Evolutionary conservation across 2,888 invertebrate genomes (phyloP).

Genomic region (Gari tellinella): DNA sequence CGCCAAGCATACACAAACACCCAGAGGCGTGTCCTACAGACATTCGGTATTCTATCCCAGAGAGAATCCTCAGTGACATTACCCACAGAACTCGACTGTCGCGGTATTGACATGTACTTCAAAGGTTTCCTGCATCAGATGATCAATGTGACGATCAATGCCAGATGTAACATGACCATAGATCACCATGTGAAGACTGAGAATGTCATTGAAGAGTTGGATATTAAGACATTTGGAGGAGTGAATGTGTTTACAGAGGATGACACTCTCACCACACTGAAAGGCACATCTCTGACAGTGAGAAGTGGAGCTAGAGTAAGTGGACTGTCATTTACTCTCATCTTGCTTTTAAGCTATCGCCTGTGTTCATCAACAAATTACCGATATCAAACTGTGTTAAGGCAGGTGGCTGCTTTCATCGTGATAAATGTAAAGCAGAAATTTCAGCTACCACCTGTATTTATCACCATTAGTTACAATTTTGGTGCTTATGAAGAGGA

Average conservation of each 20-base stretch:
- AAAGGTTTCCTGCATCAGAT: conserved; percentile 66
- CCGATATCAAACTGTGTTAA: too few species aligned
- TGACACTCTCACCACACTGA: conserved; percentile 64
- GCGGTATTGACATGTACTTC: conserved; percentile 68
- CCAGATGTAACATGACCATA: conserved; percentile 65
- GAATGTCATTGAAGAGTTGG: conserved; percentile 66
- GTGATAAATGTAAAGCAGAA: too few species aligned
- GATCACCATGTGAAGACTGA: conserved; percentile 60
- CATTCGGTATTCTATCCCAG: conserved; percentile 65
- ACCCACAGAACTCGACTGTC: conserved; percentile 68
- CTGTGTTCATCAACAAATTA: too few species aligned
- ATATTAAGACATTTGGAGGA: conserved; percentile 73
- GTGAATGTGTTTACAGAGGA: conserved; percentile 67
- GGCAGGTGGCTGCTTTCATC: too few species aligned
- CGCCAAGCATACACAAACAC: conserved; percentile 60
- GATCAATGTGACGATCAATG: conserved; percentile 70
- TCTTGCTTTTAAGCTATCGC: too few species aligned
- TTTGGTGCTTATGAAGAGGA: too few species aligned
- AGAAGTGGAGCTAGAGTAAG: conserved; percentile 74
- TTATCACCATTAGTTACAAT: too few species aligned
- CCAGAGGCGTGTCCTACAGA: conserved; percentile 54
- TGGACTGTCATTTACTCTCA: too few species aligned
- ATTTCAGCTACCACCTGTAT: too few species aligned
- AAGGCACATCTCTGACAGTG: conserved; percentile 67
- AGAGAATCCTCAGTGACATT: conserved; percentile 61